Evolutionary conservation across 2,113 vertebrate species (phyloP), one percentile per base, ranked within the genome.

Genomic region (Grammomys dolichurus): DNA sequence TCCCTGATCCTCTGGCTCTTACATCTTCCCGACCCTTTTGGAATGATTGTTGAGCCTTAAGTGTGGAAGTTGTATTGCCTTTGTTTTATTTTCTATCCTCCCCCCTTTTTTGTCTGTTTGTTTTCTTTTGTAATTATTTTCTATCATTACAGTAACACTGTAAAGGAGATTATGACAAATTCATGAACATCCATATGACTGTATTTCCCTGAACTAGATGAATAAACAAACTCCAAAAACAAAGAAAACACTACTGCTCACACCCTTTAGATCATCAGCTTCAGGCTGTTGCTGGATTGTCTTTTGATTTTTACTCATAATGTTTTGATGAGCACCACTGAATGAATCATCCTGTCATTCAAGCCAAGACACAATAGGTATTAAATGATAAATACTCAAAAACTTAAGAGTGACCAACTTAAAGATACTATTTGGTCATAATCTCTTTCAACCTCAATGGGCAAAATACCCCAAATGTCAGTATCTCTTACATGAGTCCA

Each of bases 281-380:
- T 94, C 96, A 56, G 63, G n/a, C 87, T 92, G 85, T 88, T 60
- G n/a, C 40, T 63, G 17, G 28, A 12, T 92, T 60, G 60, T 69
- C 36, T 82, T 56, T n/a, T 84, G 13, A 56, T 46, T 76, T 58
- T 80, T 91, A 31, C 51, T 85, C 13, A 63, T 77, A 58, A 70
- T 93, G 58, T 92, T 92, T 78, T 92, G 81, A 93, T 0, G 0
- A 58, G 16, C 22, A 92, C 40, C 51, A 36, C 0, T 81, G n/a
- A 90, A 87, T 95, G 87, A 97, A 51, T 97, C 93, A 95, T 76
- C 93, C 48, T 60, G 86, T 43, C 67, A 76, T 91, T 81, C 92
- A 78, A 95, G 22, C 20, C 13, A 85, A 43, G 2, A 48, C 0
- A 84, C 75, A 85, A 58, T 24, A 93, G 10, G 82, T 24, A 89